These are phyloP conservation scores for Neomicropteryx cornuta DNA, from an alignment of 1,140 invertebrate genomes.

Conservation along the genomic window DNA sequence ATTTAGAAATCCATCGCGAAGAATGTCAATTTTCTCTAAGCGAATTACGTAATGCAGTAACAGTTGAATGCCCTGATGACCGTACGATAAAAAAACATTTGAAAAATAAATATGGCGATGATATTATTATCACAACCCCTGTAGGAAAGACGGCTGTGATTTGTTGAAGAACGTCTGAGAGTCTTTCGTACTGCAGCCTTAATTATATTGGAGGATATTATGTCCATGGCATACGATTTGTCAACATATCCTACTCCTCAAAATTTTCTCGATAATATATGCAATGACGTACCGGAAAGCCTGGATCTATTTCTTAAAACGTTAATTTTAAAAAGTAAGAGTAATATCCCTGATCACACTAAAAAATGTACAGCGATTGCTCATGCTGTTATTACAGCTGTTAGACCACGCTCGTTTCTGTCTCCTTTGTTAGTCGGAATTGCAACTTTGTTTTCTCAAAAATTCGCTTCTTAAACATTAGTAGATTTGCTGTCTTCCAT, in stretches of 20 bases:
- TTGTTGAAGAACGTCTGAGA: neutral
- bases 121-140: neutral
- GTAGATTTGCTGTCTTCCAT: neutral
- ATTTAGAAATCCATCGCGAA: neutral
- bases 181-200: neutral
- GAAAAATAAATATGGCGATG: neutral
- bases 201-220: neutral
- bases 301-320: neutral
- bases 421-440: constrained; percentile 7
- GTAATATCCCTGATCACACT: neutral
- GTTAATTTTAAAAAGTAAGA: constrained; percentile 1
- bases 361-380: constrained; percentile 11
- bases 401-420: constrained; percentile 12
- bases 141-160: neutral
- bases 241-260: neutral
- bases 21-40: constrained; percentile 1
- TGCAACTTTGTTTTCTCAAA: neutral
- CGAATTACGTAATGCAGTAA: neutral
- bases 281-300: neutral
- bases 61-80: neutral
- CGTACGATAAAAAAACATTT: neutral
- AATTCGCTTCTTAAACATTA: neutral
- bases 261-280: neutral
- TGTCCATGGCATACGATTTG: neutral
- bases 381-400: constrained; percentile 12